Conservation (phyloP, 2,113 vertebrate species). For the Motacilla alba region DNA sequence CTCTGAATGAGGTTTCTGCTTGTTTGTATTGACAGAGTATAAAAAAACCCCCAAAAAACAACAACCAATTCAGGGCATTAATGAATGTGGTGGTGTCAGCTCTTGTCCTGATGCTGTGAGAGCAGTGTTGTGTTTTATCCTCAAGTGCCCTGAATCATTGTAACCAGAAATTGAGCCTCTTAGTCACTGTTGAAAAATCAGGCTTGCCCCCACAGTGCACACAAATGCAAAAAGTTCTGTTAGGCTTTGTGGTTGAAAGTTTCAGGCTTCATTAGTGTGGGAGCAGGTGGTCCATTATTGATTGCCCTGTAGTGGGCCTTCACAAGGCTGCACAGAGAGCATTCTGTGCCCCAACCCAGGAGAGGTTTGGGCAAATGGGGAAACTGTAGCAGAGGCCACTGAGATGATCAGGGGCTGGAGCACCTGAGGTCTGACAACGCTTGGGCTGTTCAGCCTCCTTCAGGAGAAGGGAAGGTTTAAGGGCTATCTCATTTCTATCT, state of each 20-base stretch:
- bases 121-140: neutral
- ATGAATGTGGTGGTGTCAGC: neutral
- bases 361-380: neutral
- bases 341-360: neutral
- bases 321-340: neutral
- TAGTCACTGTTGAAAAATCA: neutral
- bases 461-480: neutral
- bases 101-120: neutral
- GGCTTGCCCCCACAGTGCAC: neutral
- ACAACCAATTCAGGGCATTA: neutral
- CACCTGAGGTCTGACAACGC: neutral
- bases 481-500: rapidly evolving
- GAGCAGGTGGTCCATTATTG: neutral
- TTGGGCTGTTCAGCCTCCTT: neutral
- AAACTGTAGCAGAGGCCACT: rapidly evolving
- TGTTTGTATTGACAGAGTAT: neutral
- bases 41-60: neutral
- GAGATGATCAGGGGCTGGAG: neutral
- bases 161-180: neutral
- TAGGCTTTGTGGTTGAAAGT: neutral
- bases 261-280: neutral
- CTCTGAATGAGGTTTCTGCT: neutral
- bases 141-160: neutral
- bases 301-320: neutral
- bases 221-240: neutral